Evolutionary conservation across 2,797 vertebrate species (phyloP).

Genomic region (Cryptoprocta ferox): DNA sequence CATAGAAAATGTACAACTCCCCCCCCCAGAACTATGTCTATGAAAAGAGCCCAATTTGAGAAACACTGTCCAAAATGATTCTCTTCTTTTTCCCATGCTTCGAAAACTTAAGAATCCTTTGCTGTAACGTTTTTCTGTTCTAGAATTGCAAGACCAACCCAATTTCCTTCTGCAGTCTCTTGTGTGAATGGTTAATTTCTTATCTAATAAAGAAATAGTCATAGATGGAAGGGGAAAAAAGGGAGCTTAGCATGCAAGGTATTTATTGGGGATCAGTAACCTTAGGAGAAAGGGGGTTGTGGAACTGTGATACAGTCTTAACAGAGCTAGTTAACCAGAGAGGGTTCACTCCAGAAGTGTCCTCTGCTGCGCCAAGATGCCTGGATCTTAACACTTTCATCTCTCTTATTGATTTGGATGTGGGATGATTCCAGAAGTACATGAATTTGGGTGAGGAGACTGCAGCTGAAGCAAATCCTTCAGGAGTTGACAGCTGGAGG

Average conservation of each 20-base stretch:
- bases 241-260: background rate
- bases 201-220: slow-evolving; percentile 57
- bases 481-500: background rate
- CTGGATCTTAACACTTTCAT: background rate
- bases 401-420: background rate
- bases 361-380: background rate
- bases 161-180: slow-evolving; percentile 9
- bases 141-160: background rate
- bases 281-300: background rate
- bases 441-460: background rate
- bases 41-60: background rate
- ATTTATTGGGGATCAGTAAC: background rate
- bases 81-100: background rate
- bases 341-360: background rate
- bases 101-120: background rate
- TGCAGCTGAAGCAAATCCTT: background rate
- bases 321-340: background rate
- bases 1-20: background rate
- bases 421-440: background rate
- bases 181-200: background rate
- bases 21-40: background rate
- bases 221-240: background rate
- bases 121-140: background rate
- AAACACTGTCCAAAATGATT: background rate
- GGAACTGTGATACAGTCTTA: background rate